A percentile compares a stretch with the other conserved stretches of the same genome.
Evolutionary conservation across 2,888 invertebrate genomes (phyloP).

Genomic region (Volucella inanis): DNA sequence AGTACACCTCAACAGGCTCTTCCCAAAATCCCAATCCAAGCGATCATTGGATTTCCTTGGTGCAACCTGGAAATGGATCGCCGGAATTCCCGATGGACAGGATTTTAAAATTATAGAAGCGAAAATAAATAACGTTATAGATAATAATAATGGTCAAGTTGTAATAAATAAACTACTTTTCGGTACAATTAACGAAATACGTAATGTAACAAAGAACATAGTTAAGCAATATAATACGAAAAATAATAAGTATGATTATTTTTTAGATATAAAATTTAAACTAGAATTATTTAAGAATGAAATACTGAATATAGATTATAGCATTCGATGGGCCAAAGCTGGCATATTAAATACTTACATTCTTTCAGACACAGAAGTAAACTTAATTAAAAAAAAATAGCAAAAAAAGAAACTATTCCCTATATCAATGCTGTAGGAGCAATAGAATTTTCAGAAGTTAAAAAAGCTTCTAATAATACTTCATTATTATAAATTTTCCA

Average conservation of each 20-base stretch:
- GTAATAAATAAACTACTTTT: slow-evolving; percentile 9
- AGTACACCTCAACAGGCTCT: not conserved
- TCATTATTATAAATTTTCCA: slow-evolving; percentile 56
- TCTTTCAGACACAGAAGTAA: slow-evolving; percentile 57
- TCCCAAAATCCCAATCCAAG: not conserved
- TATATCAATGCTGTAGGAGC: slow-evolving; percentile 70
- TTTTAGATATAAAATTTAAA: slow-evolving; percentile 55
- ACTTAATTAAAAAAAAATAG: slow-evolving; percentile 36
- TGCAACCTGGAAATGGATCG: slow-evolving; percentile 37
- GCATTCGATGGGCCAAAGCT: slow-evolving; percentile 63
- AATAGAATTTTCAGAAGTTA: slow-evolving; percentile 68
- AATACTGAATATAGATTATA: slow-evolving; percentile 52
- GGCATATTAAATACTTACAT: slow-evolving; percentile 63
- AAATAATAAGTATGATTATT: slow-evolving; percentile 17
- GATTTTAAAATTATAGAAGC: not conserved
- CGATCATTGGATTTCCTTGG: slow-evolving; percentile 44
- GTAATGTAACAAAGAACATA: slow-evolving; percentile 50
- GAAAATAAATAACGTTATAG: slow-evolving; percentile 29
- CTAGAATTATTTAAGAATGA: slow-evolving; percentile 61
- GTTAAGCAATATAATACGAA: slow-evolving; percentile 23
- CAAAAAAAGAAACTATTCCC: slow-evolving; percentile 63
- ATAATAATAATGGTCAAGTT: slow-evolving; percentile 28
- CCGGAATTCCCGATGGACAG: slow-evolving; percentile 34
- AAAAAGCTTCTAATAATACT: slow-evolving; percentile 56
- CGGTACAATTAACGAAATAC: slow-evolving; percentile 10